phyloP scores from a whole-genome alignment of 2,113 vertebrate genomes.

The Aepyceros melampus region DNA sequence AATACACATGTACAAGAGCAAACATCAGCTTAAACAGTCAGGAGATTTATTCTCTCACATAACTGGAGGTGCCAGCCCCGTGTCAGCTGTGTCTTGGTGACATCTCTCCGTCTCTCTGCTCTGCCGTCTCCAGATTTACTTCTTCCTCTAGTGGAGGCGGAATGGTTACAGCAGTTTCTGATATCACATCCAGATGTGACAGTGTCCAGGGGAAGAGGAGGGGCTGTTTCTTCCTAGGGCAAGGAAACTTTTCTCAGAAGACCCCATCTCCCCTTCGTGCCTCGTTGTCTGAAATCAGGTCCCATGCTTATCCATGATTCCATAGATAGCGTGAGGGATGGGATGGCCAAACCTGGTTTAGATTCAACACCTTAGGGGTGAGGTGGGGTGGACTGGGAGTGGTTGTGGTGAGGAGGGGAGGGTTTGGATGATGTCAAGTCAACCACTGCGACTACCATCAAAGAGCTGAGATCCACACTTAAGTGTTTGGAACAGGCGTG shows the following conservation, averaged over 20 bases:
- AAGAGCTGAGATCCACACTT: neutral
- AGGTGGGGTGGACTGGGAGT: neutral
- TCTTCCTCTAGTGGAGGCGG: neutral
- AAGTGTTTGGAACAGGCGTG: neutral
- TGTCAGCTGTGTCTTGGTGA: rapidly evolving
- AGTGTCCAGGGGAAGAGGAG: neutral
- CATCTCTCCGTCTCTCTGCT: rapidly evolving
- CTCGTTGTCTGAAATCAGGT: neutral
- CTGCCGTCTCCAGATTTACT: rapidly evolving
- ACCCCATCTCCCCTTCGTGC: rapidly evolving
- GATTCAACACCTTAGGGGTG: neutral
- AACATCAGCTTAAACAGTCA: neutral
- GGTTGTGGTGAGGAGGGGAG: no score
- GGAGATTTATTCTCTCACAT: neutral
- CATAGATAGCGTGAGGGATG: rapidly evolving
- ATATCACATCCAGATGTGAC: neutral
- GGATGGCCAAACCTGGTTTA: neutral
- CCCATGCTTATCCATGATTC: rapidly evolving
- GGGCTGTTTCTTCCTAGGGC: neutral
- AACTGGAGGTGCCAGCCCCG: neutral
- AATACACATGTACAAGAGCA: neutral
- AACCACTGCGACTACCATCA: rapidly evolving
- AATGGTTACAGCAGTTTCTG: neutral
- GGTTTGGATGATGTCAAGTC: neutral
- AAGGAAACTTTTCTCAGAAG: neutral